Evolutionary conservation across 1,140 invertebrate species (phyloP).

Genomic region (Maconellicoccus hirsutus): DNA sequence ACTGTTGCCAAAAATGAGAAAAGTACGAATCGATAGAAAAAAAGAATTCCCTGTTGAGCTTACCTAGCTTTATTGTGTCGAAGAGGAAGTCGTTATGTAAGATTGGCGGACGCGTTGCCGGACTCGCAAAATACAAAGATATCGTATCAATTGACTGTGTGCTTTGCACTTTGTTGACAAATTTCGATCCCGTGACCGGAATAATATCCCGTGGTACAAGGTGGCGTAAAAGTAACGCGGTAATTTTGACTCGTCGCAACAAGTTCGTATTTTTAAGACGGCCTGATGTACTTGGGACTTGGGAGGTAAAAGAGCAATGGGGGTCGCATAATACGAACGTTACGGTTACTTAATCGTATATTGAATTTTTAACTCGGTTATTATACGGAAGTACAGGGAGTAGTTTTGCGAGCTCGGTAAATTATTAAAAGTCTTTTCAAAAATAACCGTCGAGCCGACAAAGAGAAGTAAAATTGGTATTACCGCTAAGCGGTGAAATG

Average conservation of each 20-base stretch:
- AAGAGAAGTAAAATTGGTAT: background rate
- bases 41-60: conserved; percentile 1
- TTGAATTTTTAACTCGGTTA: background rate
- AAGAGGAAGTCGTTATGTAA: background rate
- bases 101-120: background rate
- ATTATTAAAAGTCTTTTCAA: background rate
- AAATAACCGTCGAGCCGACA: background rate
- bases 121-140: too few relatives aligned
- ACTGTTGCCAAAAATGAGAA: background rate
- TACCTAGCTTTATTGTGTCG: conserved; percentile 2
- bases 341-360: background rate
- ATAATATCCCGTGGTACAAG: background rate
- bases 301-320: too few relatives aligned
- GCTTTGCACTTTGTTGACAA: background rate
- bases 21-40: background rate
- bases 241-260: background rate
- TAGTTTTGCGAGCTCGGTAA: background rate
- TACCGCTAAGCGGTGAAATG: background rate
- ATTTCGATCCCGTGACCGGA: background rate
- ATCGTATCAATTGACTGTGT: background rate
- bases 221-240: too few relatives aligned
- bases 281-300: too few relatives aligned
- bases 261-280: background rate
- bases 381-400: too few relatives aligned
- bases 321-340: background rate